A percentile compares a stretch with the other conserved stretches of the same genome.
These are phyloP conservation scores for Linnaemya vulpina DNA, from an alignment of 2,888 invertebrate species.

Conservation along the genomic window DNA sequence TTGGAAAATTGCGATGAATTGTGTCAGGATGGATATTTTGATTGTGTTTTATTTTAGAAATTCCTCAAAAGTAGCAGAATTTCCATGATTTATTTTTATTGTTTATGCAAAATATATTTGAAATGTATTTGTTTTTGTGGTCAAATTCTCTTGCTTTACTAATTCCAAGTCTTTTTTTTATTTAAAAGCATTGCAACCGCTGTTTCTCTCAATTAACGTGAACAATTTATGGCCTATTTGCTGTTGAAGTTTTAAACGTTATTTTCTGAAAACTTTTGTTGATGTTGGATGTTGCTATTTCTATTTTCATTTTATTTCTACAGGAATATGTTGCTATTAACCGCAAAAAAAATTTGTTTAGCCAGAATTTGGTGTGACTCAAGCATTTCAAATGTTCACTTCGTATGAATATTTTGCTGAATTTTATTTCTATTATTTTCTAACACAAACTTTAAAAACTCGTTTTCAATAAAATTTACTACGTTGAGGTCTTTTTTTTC, in stretches of 20 bases:
- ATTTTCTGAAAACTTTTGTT: not conserved
- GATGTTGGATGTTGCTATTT: not conserved
- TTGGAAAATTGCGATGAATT: too few relatives aligned
- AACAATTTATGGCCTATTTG: constrained; percentile 3
- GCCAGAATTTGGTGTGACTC: constrained; percentile 51
- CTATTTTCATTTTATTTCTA: too few relatives aligned
- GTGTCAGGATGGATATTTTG: too few relatives aligned
- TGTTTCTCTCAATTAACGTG: constrained; percentile 7
- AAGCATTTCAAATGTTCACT: constrained; percentile 23
- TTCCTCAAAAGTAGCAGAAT: too few relatives aligned
- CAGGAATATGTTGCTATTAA: constrained; percentile 46
- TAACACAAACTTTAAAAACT: constrained; percentile 47
- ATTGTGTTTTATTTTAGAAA: too few relatives aligned
- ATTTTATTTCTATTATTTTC: constrained; percentile 11
- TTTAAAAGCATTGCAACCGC: not conserved
- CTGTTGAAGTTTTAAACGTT: not conserved
- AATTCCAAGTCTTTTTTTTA: not conserved
- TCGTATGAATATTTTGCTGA: constrained; percentile 17
- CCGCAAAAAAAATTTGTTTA: constrained; percentile 43
- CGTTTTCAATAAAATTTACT: constrained; percentile 50
- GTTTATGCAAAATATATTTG: not conserved
- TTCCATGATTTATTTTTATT: not conserved
- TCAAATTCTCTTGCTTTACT: not conserved
- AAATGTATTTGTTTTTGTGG: constrained; percentile 2
- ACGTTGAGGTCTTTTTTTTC: not conserved